Percentiles rank a stretch among this genome's conserved stretches.
Conservation (phyloP, 2,888 invertebrate genomes). For the Apamea epomidion region DNA sequence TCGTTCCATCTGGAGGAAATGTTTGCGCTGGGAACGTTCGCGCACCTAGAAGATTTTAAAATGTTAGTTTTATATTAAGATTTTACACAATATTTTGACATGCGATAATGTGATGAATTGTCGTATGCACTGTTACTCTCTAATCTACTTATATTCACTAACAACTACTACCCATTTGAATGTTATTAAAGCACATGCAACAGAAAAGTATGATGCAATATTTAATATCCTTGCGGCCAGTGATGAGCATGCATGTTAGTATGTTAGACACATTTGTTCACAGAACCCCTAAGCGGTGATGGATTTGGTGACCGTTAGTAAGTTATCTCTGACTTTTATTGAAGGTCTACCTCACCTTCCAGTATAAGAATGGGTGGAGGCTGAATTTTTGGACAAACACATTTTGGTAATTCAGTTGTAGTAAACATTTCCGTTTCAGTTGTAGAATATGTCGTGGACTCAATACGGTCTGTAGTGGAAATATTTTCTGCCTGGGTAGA, state of each 20-base stretch:
- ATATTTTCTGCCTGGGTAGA: constrained; percentile 51
- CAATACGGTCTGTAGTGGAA: constrained; percentile 64
- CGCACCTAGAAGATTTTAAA: constrained; percentile 91
- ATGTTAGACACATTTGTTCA: constrained; percentile 75
- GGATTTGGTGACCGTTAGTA: constrained; percentile 84
- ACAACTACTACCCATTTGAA: constrained; percentile 51
- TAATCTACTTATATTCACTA: constrained; percentile 29
- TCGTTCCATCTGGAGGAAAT: constrained; percentile 97
- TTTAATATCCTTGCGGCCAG: constrained; percentile 49
- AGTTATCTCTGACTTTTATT: constrained; percentile 81
- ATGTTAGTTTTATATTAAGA: constrained; percentile 61
- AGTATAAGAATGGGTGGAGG: constrained; percentile 94
- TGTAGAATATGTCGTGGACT: constrained; percentile 73
- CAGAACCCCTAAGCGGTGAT: constrained; percentile 76
- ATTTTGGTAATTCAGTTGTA: constrained; percentile 77
- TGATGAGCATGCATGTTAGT: constrained; percentile 81
- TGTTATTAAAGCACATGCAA: constrained; percentile 75
- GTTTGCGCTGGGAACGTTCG: constrained; percentile 97
- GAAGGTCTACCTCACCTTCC: constrained; percentile 93
- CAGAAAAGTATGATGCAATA: constrained; percentile 66
- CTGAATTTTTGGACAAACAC: constrained; percentile 86
- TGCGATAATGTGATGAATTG: constrained; percentile 83
- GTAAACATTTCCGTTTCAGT: constrained; percentile 73
- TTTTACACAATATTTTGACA: constrained; percentile 45
- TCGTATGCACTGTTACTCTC: constrained; percentile 41